Evolutionary conservation across 2,888 invertebrate species (phyloP).

Genomic region (Eupeodes latifasciatus): DNA sequence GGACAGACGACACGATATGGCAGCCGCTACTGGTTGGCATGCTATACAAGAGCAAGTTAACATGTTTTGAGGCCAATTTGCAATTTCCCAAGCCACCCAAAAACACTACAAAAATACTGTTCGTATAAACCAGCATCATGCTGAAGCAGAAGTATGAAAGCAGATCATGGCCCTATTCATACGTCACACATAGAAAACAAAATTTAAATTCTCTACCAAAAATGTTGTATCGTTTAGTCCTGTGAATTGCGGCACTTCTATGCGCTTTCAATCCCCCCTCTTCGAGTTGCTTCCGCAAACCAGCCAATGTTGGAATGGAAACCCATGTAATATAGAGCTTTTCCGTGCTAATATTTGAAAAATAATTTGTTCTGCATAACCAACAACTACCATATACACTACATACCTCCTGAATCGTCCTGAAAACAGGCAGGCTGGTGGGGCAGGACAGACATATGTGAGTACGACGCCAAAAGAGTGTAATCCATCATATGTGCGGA

Average conservation of each 20-base stretch:
- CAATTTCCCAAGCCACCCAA: slow-evolving; percentile 47
- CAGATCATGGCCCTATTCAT: background rate
- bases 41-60: slow-evolving; percentile 71
- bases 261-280: background rate
- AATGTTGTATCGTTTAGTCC: slow-evolving; percentile 33
- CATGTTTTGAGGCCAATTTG: slow-evolving; percentile 74
- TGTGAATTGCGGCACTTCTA: slow-evolving; percentile 21
- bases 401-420: background rate
- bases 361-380: slow-evolving; percentile 46
- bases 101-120: background rate
- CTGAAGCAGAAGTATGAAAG: background rate
- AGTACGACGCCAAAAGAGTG: slow-evolving; percentile 13
- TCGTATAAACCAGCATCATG: background rate
- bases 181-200: slow-evolving; percentile 5
- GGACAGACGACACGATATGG: no score
- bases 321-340: slow-evolving; percentile 34
- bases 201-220: slow-evolving; percentile 34
- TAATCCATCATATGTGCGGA: slow-evolving; percentile 41
- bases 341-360: slow-evolving; percentile 40
- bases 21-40: slow-evolving; percentile 48
- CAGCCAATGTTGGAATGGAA: slow-evolving; percentile 32
- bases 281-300: background rate
- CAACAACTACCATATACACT: background rate
- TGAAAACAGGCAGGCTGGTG: background rate
- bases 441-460: no score